Conservation (phyloP, 2,888 invertebrate species). For the Chrysodeixis includens region DNA sequence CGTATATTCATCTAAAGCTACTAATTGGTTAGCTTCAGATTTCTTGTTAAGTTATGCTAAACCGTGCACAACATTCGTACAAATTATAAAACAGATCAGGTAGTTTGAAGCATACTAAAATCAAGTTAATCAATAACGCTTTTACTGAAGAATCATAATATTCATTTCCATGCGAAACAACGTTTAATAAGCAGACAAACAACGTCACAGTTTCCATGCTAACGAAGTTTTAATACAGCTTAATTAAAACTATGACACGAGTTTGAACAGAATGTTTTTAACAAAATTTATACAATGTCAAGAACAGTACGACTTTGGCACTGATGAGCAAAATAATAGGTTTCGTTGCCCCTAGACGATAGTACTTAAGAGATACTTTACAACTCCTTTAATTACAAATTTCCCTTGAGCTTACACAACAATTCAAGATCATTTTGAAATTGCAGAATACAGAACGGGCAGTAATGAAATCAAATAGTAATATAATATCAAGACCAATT, state of each 20-base stretch:
- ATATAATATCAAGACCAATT: too few species aligned
- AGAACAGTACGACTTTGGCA: too few species aligned
- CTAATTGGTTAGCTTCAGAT: neutral
- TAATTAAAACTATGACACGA: neutral
- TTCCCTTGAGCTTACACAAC: too few species aligned
- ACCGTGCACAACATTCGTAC: neutral
- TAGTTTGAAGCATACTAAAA: neutral
- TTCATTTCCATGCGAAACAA: neutral
- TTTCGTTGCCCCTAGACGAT: too few species aligned
- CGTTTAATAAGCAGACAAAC: constrained; percentile 1
- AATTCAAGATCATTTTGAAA: too few species aligned
- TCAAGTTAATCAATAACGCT: neutral
- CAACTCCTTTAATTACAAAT: too few species aligned
- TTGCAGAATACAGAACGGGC: too few species aligned
- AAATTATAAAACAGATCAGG: neutral
- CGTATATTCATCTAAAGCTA: neutral
- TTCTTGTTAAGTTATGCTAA: neutral
- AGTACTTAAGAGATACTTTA: too few species aligned
- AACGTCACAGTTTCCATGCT: neutral
- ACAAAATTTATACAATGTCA: neutral
- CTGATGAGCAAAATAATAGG: too few species aligned
- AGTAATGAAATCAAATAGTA: too few species aligned
- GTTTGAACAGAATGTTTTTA: neutral
- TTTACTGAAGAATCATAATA: neutral
- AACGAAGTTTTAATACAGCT: neutral